phyloP scores from a whole-genome alignment of 2,888 invertebrate genomes.

The Hypsopygia costalis region DNA sequence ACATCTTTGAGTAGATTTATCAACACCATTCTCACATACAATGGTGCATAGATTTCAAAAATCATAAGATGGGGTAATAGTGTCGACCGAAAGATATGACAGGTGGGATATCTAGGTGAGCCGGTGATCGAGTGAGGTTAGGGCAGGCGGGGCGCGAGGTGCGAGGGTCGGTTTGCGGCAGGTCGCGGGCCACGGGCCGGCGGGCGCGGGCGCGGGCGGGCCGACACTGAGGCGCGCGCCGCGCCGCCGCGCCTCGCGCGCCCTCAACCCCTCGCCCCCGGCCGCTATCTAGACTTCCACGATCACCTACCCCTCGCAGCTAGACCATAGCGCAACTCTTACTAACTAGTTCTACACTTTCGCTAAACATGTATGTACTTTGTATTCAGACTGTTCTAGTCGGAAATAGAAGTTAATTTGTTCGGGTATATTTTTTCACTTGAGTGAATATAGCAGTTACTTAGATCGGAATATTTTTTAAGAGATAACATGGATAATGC shows the following conservation, averaged over 20 bases:
- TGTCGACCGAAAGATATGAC: conserved; percentile 37
- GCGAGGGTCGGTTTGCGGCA: conserved; percentile 57
- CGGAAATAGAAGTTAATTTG: too few species aligned
- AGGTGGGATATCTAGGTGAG: conserved; percentile 44
- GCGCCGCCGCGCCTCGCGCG: conserved; percentile 47
- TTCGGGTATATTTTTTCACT: too few species aligned
- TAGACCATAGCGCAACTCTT: conserved; percentile 21
- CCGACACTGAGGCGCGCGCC: conserved; percentile 75
- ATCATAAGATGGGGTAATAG: conserved; percentile 20
- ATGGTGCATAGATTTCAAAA: conserved; percentile 1
- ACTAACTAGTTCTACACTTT: neutral
- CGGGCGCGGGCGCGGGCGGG: conserved; percentile 75
- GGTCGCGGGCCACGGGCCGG: conserved; percentile 60
- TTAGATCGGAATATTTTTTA: too few species aligned
- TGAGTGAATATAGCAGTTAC: too few species aligned
- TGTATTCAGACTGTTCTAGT: too few species aligned
- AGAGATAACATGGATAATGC: too few species aligned
- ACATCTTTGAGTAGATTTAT: neutral
- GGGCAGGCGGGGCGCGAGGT: conserved; percentile 32
- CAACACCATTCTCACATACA: conserved; percentile 5
- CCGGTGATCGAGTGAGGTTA: conserved; percentile 64
- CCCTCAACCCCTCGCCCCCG: conserved; percentile 21
- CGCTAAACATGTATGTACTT: neutral
- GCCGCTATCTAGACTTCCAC: conserved; percentile 52
- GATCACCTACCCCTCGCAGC: conserved; percentile 27